phyloP scores from a whole-genome alignment of 2,113 vertebrate species.

The Corapipo altera region DNA sequence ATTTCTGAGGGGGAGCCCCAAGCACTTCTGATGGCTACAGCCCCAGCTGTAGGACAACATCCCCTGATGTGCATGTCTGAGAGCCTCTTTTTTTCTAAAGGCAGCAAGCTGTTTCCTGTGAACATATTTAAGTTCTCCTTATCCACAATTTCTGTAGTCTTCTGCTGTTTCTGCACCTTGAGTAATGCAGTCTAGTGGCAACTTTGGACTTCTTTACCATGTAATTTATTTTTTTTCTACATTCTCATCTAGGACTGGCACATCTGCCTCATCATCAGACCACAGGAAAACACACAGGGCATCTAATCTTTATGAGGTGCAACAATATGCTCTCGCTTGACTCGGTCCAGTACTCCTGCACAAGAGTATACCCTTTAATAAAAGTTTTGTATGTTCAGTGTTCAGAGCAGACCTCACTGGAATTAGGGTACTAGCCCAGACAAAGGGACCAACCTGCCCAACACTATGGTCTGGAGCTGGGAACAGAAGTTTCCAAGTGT shows the following conservation, averaged over 20 bases:
- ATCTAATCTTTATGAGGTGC: not conserved
- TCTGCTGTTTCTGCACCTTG: not conserved
- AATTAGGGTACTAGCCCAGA: not conserved
- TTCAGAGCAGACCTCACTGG: not conserved
- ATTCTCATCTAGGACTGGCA: not conserved
- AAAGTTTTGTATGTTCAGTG: not conserved
- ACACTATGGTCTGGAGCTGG: not conserved
- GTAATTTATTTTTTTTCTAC: not conserved
- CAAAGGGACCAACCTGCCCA: not conserved
- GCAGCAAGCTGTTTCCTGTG: not conserved
- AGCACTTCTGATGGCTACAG: not conserved
- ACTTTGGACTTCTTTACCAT: not conserved
- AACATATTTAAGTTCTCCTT: not conserved
- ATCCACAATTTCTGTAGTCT: not conserved
- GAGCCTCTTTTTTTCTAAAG: not conserved
- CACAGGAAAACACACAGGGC: not conserved
- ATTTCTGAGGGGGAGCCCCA: not conserved
- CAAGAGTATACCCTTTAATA: not conserved
- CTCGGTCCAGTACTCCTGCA: not conserved
- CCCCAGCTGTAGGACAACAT: not conserved
- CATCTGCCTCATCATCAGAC: not conserved
- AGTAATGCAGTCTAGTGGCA: not conserved
- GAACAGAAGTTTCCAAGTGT: not conserved
- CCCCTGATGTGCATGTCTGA: not conserved
- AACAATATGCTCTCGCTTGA: not conserved